Evolutionary conservation across 2,797 vertebrate species (phyloP), one percentile per base, ranked within the genome.

Genomic region (Melanotaenia pygmaea): DNA sequence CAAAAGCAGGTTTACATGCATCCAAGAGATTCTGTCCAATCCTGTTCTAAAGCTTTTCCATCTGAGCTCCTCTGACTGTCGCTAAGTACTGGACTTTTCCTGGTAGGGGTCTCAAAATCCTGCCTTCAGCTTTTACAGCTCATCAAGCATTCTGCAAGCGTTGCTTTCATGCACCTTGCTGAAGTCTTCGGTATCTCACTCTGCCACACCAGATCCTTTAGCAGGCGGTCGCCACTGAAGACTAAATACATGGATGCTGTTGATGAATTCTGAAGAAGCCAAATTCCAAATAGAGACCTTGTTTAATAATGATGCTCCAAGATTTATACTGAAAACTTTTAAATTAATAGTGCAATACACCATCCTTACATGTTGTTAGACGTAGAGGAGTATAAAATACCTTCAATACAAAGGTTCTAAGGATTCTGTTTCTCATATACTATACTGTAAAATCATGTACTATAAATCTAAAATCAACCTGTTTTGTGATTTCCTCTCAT

Each of bases 71-170:
- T 47, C 16, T 63, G 68, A 79, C 73, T 54, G 59, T 74, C 61
- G 76, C 67, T 4, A 34, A 62, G 68, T 28, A 24, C 60, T 20
- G 62, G 65, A 59, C 73, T 67, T 60, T 37, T 73, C 53, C 64
- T 76, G 76, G 62, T 62, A 74, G 58, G 20, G 14, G 62, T 74
- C 34, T 67, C 12, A 10, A 66, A 80, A 77, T 70, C 59, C 58
- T 75, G 60, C 63, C 67, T 62, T 79, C 58, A 80, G 68, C 56
- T 57, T 77, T 78, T 70, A 71, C 77, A 68, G 66, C 72, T 81
- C 83, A 83, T 88, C 82, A 51, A 64, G 72, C 53, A 82, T 79
- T 84, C 82, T 82, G 80, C 62, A 64, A 67, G 45, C 22, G 3
- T 30, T 37, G 1, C 67, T 64, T 63, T 74, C 69, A 26, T 58